A percentile compares a stretch with the other conserved stretches of the same genome.
These are phyloP conservation scores for Bombus pyrosoma DNA, from an alignment of 1,140 invertebrate genomes.

Conservation along the genomic window DNA sequence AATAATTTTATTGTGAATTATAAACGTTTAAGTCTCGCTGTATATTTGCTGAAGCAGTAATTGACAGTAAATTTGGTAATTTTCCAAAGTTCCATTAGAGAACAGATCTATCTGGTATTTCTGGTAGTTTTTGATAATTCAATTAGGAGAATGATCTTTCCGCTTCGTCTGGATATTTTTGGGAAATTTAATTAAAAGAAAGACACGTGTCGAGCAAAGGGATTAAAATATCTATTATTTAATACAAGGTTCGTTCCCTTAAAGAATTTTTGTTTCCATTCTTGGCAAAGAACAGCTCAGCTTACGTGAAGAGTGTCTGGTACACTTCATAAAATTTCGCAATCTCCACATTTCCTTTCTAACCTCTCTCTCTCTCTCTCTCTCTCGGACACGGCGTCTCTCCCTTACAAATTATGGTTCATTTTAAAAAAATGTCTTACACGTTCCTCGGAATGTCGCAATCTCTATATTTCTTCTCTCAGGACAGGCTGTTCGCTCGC, in stretches of 20 bases:
- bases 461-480: slow-evolving; percentile 32
- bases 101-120: not conserved
- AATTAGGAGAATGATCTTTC: not conserved
- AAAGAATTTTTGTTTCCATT: not conserved
- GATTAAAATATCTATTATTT: slow-evolving; percentile 6
- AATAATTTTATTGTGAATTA: no score
- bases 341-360: slow-evolving; percentile 32
- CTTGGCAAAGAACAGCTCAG: not conserved
- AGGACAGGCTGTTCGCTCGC: not conserved
- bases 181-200: not conserved
- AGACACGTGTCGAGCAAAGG: not conserved
- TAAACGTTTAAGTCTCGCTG: no score
- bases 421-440: slow-evolving; percentile 20
- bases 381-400: not conserved
- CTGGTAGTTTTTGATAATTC: not conserved
- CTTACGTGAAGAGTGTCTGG: not conserved
- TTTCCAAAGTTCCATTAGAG: not conserved
- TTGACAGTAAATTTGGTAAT: not conserved
- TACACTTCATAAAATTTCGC: slow-evolving; percentile 36
- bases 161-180: not conserved
- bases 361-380: not conserved
- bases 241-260: not conserved
- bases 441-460: slow-evolving; percentile 6
- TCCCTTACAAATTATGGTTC: slow-evolving; percentile 27
- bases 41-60: not conserved